Conservation (phyloP, 1,140 invertebrate genomes). For the Popillia japonica region DNA sequence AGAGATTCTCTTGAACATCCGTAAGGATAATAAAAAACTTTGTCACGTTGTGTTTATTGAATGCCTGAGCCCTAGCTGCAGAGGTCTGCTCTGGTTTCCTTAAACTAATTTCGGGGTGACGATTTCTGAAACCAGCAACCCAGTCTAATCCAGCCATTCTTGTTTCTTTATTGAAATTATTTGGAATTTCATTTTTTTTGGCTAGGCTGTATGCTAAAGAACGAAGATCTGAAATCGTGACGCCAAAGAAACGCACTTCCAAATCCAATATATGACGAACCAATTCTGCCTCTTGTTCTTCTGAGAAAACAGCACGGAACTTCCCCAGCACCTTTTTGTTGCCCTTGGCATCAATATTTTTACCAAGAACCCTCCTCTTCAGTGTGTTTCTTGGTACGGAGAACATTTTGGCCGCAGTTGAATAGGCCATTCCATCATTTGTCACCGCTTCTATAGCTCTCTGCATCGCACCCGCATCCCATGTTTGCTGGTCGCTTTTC, state of each 20-base stretch:
- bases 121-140: slow-evolving; percentile 60
- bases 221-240: slow-evolving; percentile 45
- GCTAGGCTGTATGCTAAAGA: slow-evolving; percentile 46
- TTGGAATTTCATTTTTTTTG: slow-evolving; percentile 44
- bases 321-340: neutral
- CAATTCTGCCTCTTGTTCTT: slow-evolving; percentile 26
- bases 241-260: slow-evolving; percentile 49
- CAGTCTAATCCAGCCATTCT: slow-evolving; percentile 60
- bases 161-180: slow-evolving; percentile 49
- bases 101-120: slow-evolving; percentile 59
- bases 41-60: slow-evolving; percentile 60
- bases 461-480: neutral
- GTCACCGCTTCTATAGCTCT: slow-evolving; percentile 25
- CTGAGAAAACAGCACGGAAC: slow-evolving; percentile 7
- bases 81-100: slow-evolving; percentile 60
- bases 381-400: slow-evolving; percentile 24
- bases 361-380: neutral
- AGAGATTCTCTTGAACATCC: neutral
- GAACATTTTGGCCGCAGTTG: slow-evolving; percentile 18
- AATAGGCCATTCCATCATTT: neutral
- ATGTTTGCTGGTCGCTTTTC: slow-evolving; percentile 25
- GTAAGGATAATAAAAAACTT: slow-evolving; percentile 53
- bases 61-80: slow-evolving; percentile 60
- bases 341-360: neutral
- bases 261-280: slow-evolving; percentile 36